These are phyloP conservation scores for Andrena flavipes DNA, from an alignment of 2,888 invertebrate species.

Conservation along the genomic window DNA sequence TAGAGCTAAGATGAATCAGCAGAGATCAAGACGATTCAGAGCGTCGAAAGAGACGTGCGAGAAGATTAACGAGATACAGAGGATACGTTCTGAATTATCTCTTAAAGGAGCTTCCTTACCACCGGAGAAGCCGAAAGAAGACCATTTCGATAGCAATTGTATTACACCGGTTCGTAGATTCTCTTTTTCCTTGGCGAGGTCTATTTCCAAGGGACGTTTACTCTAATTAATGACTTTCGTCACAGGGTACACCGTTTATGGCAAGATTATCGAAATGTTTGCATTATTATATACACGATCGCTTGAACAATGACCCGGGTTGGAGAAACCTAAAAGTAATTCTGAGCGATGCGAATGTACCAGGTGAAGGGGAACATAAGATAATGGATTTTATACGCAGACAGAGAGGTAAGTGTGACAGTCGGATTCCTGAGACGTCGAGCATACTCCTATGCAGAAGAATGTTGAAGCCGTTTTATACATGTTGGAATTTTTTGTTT, in stretches of 20 bases:
- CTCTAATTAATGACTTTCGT: slow-evolving; percentile 48
- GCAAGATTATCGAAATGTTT: slow-evolving; percentile 93
- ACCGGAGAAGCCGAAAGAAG: slow-evolving; percentile 94
- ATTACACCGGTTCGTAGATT: slow-evolving; percentile 92
- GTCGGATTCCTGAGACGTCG: background rate
- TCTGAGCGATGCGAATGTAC: slow-evolving; percentile 99
- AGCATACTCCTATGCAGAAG: background rate
- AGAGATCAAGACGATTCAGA: slow-evolving; percentile 97
- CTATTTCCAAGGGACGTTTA: background rate
- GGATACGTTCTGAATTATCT: slow-evolving; percentile 91
- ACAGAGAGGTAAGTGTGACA: slow-evolving; percentile 90
- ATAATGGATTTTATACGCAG: slow-evolving; percentile 99
- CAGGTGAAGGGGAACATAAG: slow-evolving; percentile 99
- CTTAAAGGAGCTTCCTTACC: slow-evolving; percentile 91
- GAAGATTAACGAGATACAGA: slow-evolving; percentile 93
- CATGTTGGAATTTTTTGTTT: slow-evolving; percentile 20
- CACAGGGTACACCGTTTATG: slow-evolving; percentile 98
- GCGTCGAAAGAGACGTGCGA: slow-evolving; percentile 97
- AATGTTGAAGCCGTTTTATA: slow-evolving; percentile 8
- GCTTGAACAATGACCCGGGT: slow-evolving; percentile 96
- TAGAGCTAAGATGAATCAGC: slow-evolving; percentile 99
- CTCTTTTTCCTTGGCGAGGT: background rate
- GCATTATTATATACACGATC: slow-evolving; percentile 95
- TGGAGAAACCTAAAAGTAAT: slow-evolving; percentile 98
- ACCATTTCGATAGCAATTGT: slow-evolving; percentile 99